phyloP scores from a whole-genome alignment of 1,140 invertebrate species.

The Olivierus martensii region DNA sequence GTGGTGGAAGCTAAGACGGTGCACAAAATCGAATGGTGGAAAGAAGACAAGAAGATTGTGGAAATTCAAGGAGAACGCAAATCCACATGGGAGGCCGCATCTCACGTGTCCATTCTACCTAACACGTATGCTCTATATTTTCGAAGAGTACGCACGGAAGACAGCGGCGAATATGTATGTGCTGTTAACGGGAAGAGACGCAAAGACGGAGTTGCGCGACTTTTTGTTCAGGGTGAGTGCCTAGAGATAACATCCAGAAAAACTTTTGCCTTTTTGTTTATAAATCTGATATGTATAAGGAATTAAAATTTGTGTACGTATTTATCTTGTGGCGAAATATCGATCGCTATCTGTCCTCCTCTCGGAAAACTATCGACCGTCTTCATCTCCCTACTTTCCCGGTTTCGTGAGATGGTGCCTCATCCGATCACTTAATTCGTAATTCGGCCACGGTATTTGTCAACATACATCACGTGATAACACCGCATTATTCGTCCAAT shows the following conservation, averaged over 20 bases:
- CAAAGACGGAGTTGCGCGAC: slow-evolving; percentile 41
- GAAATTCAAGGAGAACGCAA: slow-evolving; percentile 15
- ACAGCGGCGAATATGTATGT: slow-evolving; percentile 49
- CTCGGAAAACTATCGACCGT: no score
- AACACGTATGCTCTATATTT: slow-evolving; percentile 48
- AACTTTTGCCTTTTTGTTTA: no score
- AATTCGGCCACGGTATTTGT: no score
- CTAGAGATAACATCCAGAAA: no score
- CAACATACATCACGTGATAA: no score
- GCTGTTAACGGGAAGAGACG: slow-evolving; percentile 48
- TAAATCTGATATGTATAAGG: no score
- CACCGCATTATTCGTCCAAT: no score
- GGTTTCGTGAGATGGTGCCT: no score
- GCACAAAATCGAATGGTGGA: slow-evolving; percentile 19
- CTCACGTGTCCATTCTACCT: slow-evolving; percentile 36
- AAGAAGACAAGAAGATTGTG: slow-evolving; percentile 20
- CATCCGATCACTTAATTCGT: no score
- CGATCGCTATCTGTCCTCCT: no score
- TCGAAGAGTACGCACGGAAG: slow-evolving; percentile 42
- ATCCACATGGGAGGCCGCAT: slow-evolving; percentile 13
- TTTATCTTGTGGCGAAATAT: not conserved
- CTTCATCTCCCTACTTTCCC: no score
- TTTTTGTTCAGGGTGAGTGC: slow-evolving; percentile 48
- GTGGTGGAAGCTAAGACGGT: slow-evolving; percentile 8
- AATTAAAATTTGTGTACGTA: no score